Base-by-base conservation (phyloP, 2,888 invertebrate genomes). In the Aspidiotus rigidus region DNA sequence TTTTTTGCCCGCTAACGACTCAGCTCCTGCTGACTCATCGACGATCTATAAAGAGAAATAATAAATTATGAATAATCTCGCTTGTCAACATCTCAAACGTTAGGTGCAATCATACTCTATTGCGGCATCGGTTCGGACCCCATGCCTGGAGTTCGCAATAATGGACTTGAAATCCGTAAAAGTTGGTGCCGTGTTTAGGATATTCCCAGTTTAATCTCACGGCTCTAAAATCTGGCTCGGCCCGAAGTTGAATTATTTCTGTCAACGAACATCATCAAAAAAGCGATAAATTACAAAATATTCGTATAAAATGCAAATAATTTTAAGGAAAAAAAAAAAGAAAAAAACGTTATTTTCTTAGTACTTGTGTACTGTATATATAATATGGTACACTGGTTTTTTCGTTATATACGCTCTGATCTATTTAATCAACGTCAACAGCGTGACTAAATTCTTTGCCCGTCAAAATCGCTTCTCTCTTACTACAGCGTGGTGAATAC, bases 91-190 rank as follows among this genome's bases (percentile, higher is more conserved):
- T 28, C 28, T 28, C 28, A 28, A 28, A 28, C 28, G 28, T 28
- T 28, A 5, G 28, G 28, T 28, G 28, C 28, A 15, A 17, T 70
- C 59, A 72, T 75, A 84, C 84, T 80, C 83, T 85, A 62, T 85
- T 84, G 73, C 86, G 82, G 76, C 90, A 90, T 70, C 89, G 82
- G 75, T 88, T 87, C 62, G 86, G 84, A 15, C 89, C 89, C 86
- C 87, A 89, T 15, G 86, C 84, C 77, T 90, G 89, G 72, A 89
- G 78, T 77, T 90, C 90, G 77, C 90, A 90, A 78, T 88, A 89
- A 75, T 86, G 84, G 57, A 89, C 82, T 77, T 85, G 85, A 78
- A 87, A 88, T 15, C 83, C 83, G 73, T 83, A 79, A 56, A 83
- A 77, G 73, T 81, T 81, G 61, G 81, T 79, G 13, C 71, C 75